These are phyloP conservation scores for Alosa sapidissima DNA, from an alignment of 2,797 vertebrate genomes.

Conservation along the genomic window DNA sequence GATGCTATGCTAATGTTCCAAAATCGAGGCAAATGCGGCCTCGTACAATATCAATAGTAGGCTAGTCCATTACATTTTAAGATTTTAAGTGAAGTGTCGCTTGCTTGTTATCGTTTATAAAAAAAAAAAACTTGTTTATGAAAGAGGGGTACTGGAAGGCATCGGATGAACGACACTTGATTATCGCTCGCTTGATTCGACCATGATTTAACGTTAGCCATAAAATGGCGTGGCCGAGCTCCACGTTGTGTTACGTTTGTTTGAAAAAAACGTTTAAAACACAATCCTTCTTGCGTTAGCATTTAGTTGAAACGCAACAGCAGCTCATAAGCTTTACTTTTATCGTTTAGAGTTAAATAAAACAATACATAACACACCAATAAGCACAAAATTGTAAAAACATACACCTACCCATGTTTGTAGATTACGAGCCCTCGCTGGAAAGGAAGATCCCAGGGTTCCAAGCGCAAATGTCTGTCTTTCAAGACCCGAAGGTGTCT, in stretches of 20 bases:
- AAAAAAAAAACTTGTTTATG: too few species aligned
- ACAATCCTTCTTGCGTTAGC: background rate
- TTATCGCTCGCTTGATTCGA: slow-evolving; percentile 39
- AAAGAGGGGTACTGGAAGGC: too few species aligned
- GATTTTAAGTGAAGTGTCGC: too few species aligned
- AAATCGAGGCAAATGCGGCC: too few species aligned
- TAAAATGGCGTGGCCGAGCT: slow-evolving; percentile 49
- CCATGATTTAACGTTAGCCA: background rate
- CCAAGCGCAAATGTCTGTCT: slow-evolving; percentile 66
- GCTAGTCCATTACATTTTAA: too few species aligned
- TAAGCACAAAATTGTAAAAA: background rate
- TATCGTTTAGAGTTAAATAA: background rate
- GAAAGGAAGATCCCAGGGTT: slow-evolving; percentile 74
- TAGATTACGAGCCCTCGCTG: slow-evolving; percentile 67
- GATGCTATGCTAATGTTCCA: too few species aligned
- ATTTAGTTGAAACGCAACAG: background rate
- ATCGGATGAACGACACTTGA: background rate
- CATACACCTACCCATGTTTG: slow-evolving; percentile 73
- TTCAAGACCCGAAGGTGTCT: slow-evolving; percentile 57
- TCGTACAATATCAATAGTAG: too few species aligned
- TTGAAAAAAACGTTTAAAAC: background rate
- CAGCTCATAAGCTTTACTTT: background rate
- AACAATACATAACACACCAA: background rate
- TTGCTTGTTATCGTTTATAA: too few species aligned
- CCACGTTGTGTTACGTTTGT: slow-evolving; percentile 66